A percentile compares a stretch with the other conserved stretches of the same genome.
phyloP scores from a whole-genome alignment of 2,888 invertebrate genomes.

The Nebria brevicollis region DNA sequence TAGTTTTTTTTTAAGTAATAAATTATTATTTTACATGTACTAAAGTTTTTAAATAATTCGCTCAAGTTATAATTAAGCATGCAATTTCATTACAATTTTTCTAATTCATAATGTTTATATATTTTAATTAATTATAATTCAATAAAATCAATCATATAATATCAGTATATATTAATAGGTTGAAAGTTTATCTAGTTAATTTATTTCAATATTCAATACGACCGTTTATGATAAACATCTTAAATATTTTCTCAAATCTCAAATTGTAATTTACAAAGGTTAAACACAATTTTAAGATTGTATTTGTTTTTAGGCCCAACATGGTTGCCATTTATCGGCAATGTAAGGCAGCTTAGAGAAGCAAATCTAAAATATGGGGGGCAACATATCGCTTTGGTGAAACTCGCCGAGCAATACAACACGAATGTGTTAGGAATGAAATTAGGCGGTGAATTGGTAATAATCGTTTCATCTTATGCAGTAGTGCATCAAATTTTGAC shows the following conservation, averaged over 20 bases:
- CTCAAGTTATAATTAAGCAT: too few relatives aligned
- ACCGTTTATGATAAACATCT: too few relatives aligned
- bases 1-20: neutral
- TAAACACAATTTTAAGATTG: too few relatives aligned
- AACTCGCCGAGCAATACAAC: constrained; percentile 64
- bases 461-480: constrained; percentile 67
- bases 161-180: neutral
- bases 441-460: constrained; percentile 66
- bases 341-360: constrained; percentile 57
- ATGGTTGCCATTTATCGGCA: constrained; percentile 64
- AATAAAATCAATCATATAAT: neutral
- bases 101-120: neutral
- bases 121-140: neutral
- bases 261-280: too few relatives aligned
- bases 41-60: too few relatives aligned
- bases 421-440: constrained; percentile 69
- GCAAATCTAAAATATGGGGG: constrained; percentile 61
- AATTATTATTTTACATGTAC: neutral
- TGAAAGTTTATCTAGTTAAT: constrained; percentile 6
- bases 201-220: too few relatives aligned
- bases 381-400: constrained; percentile 65
- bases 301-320: constrained; percentile 60
- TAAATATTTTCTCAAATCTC: too few relatives aligned
- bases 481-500: constrained; percentile 66
- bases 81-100: neutral